phyloP scores from a whole-genome alignment of 2,888 invertebrate genomes.

The Aplocera efformata region DNA sequence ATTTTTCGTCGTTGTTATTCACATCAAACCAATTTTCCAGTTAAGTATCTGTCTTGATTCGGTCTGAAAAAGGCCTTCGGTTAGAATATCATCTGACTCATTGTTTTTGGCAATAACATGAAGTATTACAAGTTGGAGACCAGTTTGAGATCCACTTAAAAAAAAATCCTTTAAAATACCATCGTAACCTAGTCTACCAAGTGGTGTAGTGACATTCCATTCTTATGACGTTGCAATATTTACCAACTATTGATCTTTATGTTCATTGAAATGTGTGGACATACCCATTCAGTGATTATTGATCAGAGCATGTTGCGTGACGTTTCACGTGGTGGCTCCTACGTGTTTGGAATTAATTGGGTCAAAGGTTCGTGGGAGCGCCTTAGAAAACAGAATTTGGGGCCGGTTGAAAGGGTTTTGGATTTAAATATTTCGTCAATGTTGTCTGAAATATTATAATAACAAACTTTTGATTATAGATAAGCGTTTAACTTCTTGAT shows the following conservation, averaged over 20 bases:
- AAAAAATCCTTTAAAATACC: slow-evolving; percentile 19
- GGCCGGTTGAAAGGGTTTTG: slow-evolving; percentile 4
- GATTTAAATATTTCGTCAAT: neutral
- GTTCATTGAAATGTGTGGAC: slow-evolving; percentile 40
- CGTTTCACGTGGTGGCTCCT: slow-evolving; percentile 35
- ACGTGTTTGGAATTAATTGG: slow-evolving; percentile 55
- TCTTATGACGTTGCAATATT: slow-evolving; percentile 40
- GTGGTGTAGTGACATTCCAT: slow-evolving; percentile 42
- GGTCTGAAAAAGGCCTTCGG: too few relatives aligned
- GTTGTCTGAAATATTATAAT: too few relatives aligned
- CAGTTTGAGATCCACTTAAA: slow-evolving; percentile 18
- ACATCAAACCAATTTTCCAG: too few relatives aligned
- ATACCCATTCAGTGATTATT: slow-evolving; percentile 46
- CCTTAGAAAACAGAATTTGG: slow-evolving; percentile 14
- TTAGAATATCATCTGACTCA: slow-evolving; percentile 10
- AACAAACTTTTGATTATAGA: too few relatives aligned
- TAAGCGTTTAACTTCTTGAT: too few relatives aligned
- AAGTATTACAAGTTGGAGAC: slow-evolving; percentile 23
- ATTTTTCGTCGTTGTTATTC: too few relatives aligned
- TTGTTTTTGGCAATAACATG: slow-evolving; percentile 12
- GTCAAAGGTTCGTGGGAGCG: slow-evolving; percentile 43
- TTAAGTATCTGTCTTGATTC: too few relatives aligned
- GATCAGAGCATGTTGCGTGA: slow-evolving; percentile 44
- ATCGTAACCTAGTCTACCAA: slow-evolving; percentile 30
- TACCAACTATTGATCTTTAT: slow-evolving; percentile 46